Percentiles rank a stretch among this genome's conserved stretches.
These are phyloP conservation scores for Spisula solida DNA, from an alignment of 2,888 invertebrate species.

Conservation along the genomic window DNA sequence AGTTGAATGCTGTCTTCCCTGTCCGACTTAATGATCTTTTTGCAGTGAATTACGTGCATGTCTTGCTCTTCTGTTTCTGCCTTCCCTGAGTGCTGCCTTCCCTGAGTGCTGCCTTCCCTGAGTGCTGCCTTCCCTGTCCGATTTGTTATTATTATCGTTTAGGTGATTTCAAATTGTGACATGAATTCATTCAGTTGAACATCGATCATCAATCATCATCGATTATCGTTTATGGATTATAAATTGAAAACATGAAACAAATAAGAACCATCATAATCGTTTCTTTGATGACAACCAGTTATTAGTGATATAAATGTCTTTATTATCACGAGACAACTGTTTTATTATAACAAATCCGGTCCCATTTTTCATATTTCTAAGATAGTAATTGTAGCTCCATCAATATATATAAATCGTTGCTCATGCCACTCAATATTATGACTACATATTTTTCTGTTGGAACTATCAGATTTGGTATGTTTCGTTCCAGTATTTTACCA, in stretches of 20 bases:
- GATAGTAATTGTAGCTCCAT: neutral
- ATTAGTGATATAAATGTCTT: neutral
- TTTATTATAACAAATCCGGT: neutral
- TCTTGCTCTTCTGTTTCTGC: too few species aligned
- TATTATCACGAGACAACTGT: neutral
- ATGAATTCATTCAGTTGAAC: neutral
- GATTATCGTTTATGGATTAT: neutral
- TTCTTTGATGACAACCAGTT: neutral
- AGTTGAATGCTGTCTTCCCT: too few species aligned
- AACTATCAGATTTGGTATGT: neutral
- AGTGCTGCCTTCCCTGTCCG: too few species aligned
- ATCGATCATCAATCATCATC: constrained; percentile 8
- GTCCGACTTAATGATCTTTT: too few species aligned
- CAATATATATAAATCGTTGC: neutral
- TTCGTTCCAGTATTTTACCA: constrained; percentile 17
- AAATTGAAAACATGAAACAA: neutral
- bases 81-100: too few species aligned
- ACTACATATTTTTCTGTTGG: neutral
- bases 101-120: too few species aligned
- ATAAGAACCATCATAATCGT: neutral
- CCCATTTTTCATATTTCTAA: constrained; percentile 17
- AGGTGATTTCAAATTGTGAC: neutral
- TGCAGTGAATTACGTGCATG: too few species aligned
- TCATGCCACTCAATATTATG: neutral
- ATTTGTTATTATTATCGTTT: neutral